phyloP scores from a whole-genome alignment of 2,888 invertebrate species.

The Smittia sp. region DNA sequence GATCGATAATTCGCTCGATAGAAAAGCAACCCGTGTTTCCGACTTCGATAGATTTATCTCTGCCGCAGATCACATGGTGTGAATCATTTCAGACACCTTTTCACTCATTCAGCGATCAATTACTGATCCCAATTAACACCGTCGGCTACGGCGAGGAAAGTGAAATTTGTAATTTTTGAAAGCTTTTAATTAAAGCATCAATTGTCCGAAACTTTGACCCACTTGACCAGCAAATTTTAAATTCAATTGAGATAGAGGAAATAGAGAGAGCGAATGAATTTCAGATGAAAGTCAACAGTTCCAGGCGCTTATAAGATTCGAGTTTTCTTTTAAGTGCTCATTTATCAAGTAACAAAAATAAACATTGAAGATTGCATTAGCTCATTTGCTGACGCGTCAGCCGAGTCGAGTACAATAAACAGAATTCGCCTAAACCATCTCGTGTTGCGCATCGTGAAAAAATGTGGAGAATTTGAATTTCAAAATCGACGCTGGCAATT shows the following conservation, averaged over 20 bases:
- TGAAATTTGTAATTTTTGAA: neutral
- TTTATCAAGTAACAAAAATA: neutral
- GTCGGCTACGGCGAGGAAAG: neutral
- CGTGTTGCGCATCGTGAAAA: neutral
- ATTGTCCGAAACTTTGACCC: conserved; percentile 10
- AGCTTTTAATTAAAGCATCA: neutral
- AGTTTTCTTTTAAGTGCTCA: neutral
- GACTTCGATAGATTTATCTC: no score
- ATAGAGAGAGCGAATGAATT: neutral
- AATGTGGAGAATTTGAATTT: neutral
- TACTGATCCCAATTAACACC: neutral
- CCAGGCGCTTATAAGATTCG: neutral
- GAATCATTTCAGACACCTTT: no score
- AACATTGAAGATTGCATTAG: neutral
- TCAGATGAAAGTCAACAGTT: neutral
- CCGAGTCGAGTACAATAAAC: neutral
- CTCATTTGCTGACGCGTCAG: no score
- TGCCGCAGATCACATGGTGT: no score
- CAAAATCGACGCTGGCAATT: neutral
- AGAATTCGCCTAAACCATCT: no score
- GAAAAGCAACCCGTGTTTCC: no score
- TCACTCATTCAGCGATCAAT: neutral
- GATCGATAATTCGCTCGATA: no score
- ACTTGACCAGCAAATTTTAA: neutral
- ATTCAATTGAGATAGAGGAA: neutral